phyloP scores from a whole-genome alignment of 1,140 invertebrate genomes.

The Drosophila nasuta region DNA sequence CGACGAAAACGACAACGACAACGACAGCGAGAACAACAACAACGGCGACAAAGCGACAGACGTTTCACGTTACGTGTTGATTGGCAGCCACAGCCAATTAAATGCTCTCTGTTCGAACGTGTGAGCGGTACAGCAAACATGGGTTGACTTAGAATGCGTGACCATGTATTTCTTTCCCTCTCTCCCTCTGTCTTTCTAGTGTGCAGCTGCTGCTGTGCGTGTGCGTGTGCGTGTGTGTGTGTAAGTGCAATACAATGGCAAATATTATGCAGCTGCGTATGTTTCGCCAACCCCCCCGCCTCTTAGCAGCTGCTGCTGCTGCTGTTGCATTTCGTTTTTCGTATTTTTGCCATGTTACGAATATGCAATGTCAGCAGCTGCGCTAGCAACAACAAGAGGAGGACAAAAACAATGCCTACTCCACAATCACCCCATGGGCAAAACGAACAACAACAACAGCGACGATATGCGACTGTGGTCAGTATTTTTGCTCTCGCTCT shows the following conservation, averaged over 20 bases:
- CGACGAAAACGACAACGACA: background rate
- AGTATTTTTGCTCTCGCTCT: conserved; percentile 5
- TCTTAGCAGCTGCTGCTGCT: conserved; percentile 32
- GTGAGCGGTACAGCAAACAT: background rate
- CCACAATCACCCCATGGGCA: conserved; percentile 31
- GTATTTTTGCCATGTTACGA: conserved; percentile 13
- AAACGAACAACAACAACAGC: conserved; percentile 23
- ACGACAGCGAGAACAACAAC: background rate
- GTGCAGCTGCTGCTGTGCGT: background rate
- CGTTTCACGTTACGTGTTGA: conserved; percentile 41
- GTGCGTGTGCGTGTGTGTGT: background rate
- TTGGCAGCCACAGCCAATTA: conserved; percentile 65
- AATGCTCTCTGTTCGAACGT: conserved; percentile 27
- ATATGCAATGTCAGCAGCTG: conserved; percentile 49
- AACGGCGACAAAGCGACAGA: conserved; percentile 7
- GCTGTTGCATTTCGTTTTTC: background rate
- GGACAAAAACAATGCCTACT: conserved; percentile 16
- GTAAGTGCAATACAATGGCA: conserved; percentile 41
- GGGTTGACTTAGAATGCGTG: too few relatives aligned
- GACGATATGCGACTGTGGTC: conserved; percentile 19
- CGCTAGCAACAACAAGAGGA: conserved; percentile 3
- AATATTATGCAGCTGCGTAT: conserved; percentile 51
- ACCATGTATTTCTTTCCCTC: too few relatives aligned
- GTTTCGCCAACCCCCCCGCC: background rate
- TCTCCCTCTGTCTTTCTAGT: too few relatives aligned